Evolutionary conservation across 2,113 vertebrate species (phyloP), one percentile per base, ranked within the genome.

Genomic region (Oceanites oceanicus): DNA sequence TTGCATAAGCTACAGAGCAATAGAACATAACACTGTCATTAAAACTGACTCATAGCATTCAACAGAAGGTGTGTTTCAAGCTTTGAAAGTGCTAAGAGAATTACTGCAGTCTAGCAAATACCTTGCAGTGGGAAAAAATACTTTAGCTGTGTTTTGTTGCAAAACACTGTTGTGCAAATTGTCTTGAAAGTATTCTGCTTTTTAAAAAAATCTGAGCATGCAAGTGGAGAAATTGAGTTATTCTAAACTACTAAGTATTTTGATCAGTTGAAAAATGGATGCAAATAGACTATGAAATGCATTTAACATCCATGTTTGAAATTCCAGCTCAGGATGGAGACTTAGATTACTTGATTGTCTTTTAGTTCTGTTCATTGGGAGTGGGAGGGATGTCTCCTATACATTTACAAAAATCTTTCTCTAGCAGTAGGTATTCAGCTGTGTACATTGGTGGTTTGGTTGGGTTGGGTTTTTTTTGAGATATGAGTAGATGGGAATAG

Each of bases 41-140:
- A 97, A 97, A 97, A 95, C 95, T 97, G 97, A 97, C 90, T 97
- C 97, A 97, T 67, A 95, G 94, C 85, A 83, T 97, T 97, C 96
- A 95, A 88, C 34, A 89, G 97, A 96, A 97, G 96, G 96, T 97
- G 96, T 97, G 97, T 95, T 96, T 96, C 59, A 75, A 93, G 93
- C 90, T 90, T 92, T 75, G 47, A 50, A 95, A 96, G 83, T 94
- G 88, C 89, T 81, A 73, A 93, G 90, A 96, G 93, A 95, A 94
- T 96, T 94, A 84, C 70, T 95, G 95, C 79, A 88, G 93, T 61
- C 92, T 93, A 88, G 92, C 93, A 96, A 97, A 94, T 90, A 74
- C 29, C 75, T 93, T 95, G 36, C 92, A 86, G 76, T 94, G 93
- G 79, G 52, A 86, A 80, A 78, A 89, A 77, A 16, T 71, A 80